Evolutionary conservation across 2,797 vertebrate genomes (phyloP).

Genomic region (Etheostoma perlongum): DNA sequence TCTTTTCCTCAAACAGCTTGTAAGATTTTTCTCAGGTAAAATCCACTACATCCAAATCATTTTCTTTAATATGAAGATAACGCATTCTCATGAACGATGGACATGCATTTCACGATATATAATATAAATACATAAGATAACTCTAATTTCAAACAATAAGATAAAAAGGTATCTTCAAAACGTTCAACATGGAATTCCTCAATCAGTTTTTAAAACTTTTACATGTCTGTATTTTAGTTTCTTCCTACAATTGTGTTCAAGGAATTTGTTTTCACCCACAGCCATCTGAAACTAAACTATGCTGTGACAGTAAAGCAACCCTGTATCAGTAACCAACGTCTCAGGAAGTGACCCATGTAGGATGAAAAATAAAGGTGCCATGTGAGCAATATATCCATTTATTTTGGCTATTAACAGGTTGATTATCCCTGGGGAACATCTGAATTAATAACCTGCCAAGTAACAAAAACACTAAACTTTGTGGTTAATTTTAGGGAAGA

Average conservation of each 20-base stretch:
- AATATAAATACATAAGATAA: background rate
- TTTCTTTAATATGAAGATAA: slow-evolving; percentile 28
- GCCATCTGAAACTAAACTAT: slow-evolving; percentile 2
- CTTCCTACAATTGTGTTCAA: background rate
- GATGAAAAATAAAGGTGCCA: slow-evolving; percentile 17
- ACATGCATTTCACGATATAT: background rate
- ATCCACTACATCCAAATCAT: slow-evolving; percentile 46
- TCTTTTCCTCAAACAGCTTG: slow-evolving; percentile 18
- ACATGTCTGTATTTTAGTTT: background rate
- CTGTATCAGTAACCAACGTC: slow-evolving; percentile 9
- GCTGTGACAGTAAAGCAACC: slow-evolving; percentile 4
- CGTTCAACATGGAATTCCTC: background rate
- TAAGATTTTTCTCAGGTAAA: slow-evolving; percentile 46
- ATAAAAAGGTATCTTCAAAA: background rate
- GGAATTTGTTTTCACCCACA: slow-evolving; percentile 16
- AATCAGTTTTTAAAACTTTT: background rate
- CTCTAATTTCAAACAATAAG: background rate
- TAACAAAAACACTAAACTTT: slow-evolving; percentile 16
- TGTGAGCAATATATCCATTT: slow-evolving; percentile 5
- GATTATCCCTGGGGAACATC: slow-evolving; percentile 19
- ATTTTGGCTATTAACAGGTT: slow-evolving; percentile 10
- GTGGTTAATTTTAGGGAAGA: slow-evolving; percentile 30
- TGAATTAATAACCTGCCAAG: slow-evolving; percentile 11
- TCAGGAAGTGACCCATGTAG: background rate
- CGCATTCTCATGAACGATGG: background rate